Evolutionary conservation across 2,113 vertebrate genomes (phyloP).

Genomic region (Grus americana): DNA sequence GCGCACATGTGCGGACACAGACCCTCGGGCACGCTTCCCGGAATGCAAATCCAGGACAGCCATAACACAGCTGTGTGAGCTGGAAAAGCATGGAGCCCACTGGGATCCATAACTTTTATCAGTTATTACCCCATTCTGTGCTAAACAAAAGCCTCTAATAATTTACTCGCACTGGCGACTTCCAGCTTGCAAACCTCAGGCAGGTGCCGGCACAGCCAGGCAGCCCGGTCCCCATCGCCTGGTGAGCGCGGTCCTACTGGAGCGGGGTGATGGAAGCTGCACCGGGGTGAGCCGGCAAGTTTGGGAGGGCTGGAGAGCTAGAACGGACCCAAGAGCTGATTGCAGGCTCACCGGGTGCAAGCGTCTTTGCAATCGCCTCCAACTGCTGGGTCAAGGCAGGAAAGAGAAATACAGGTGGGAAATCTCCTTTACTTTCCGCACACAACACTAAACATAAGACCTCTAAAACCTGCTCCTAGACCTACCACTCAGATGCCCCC

Average conservation of each 20-base stretch:
- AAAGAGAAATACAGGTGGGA: background rate
- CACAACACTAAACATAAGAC: background rate
- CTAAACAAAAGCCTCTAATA: slow-evolving; percentile 65
- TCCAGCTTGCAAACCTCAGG: slow-evolving; percentile 4
- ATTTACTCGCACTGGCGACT: slow-evolving; percentile 23
- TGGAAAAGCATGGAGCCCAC: slow-evolving; percentile 55
- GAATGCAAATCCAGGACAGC: slow-evolving; percentile 70
- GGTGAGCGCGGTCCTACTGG: accelerated
- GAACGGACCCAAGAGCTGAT: background rate
- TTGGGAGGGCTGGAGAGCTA: background rate
- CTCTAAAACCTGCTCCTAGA: background rate
- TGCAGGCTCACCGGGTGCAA: accelerated
- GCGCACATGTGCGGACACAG: slow-evolving; percentile 53
- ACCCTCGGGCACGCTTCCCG: slow-evolving; percentile 59
- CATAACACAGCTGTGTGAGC: slow-evolving; percentile 69
- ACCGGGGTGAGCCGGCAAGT: accelerated
- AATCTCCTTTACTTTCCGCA: background rate
- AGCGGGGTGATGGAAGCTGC: background rate
- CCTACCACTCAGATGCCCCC: background rate
- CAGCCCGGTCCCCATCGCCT: accelerated
- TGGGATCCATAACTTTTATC: slow-evolving; percentile 70
- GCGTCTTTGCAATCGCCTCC: accelerated
- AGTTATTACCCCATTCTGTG: slow-evolving; percentile 63
- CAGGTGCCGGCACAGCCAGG: background rate
- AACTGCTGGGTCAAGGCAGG: background rate